Evolutionary conservation across 1,140 invertebrate species (phyloP).

Genomic region (Trigoniulus corallinus): DNA sequence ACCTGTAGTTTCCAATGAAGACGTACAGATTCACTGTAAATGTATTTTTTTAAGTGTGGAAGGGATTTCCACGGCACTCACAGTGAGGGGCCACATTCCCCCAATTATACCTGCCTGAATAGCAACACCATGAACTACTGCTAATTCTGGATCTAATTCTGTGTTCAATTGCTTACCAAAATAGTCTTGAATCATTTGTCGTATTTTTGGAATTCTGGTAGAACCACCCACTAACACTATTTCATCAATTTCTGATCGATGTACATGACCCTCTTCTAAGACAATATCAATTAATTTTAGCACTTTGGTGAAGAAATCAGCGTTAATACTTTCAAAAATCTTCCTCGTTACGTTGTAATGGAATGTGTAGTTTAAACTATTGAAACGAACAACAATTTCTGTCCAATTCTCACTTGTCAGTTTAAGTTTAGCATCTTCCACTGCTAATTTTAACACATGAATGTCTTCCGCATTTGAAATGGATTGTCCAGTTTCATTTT

Average conservation of each 20-base stretch:
- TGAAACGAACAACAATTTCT: constrained; percentile 12
- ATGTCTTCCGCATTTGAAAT: constrained; percentile 35
- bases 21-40: too few species aligned
- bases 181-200: constrained; percentile 28
- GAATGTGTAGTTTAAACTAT: constrained; percentile 11
- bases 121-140: constrained; percentile 32
- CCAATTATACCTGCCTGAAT: constrained; percentile 34
- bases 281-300: constrained; percentile 18
- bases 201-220: constrained; percentile 32
- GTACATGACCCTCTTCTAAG: constrained; percentile 28
- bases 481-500: constrained; percentile 30
- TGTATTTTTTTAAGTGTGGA: too few species aligned
- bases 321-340: constrained; percentile 20
- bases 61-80: too few species aligned
- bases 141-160: constrained; percentile 31
- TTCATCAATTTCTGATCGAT: constrained; percentile 27
- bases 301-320: constrained; percentile 15
- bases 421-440: constrained; percentile 29
- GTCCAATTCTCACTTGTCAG: constrained; percentile 22
- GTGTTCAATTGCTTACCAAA: constrained; percentile 30
- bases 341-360: constrained; percentile 23
- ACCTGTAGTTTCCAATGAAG: too few species aligned
- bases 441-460: constrained; percentile 21
- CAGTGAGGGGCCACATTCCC: constrained; percentile 35
- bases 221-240: constrained; percentile 35